Percentiles rank a stretch among this genome's conserved stretches.
phyloP scores from a whole-genome alignment of 1,140 invertebrate species.

The Metaphire vulgaris region DNA sequence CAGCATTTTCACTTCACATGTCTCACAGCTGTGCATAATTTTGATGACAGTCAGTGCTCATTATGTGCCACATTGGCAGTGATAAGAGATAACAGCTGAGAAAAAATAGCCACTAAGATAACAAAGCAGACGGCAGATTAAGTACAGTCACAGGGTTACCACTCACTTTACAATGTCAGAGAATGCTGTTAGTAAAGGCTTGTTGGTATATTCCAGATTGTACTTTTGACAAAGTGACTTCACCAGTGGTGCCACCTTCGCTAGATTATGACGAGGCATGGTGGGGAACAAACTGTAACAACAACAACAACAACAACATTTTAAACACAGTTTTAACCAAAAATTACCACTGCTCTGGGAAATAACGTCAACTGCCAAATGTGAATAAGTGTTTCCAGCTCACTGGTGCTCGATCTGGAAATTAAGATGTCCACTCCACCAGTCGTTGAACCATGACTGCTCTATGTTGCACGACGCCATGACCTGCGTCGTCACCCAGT shows the following conservation, averaged over 20 bases:
- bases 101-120: background rate
- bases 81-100: background rate
- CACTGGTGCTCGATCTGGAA: slow-evolving; percentile 31
- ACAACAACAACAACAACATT: too few relatives aligned
- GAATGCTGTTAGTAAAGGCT: slow-evolving; percentile 44
- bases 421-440: slow-evolving; percentile 36
- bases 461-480: slow-evolving; percentile 48
- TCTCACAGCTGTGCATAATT: too few relatives aligned
- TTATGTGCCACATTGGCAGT: too few relatives aligned
- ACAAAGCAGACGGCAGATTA: background rate
- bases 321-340: too few relatives aligned
- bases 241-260: slow-evolving; percentile 47
- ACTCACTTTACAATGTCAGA: slow-evolving; percentile 47
- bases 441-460: slow-evolving; percentile 49
- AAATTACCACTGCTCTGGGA: too few relatives aligned
- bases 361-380: too few relatives aligned
- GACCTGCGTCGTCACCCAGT: slow-evolving; percentile 44
- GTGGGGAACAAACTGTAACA: slow-evolving; percentile 49
- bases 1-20: too few relatives aligned
- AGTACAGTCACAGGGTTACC: background rate
- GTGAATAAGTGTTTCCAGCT: too few relatives aligned
- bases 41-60: too few relatives aligned
- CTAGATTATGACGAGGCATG: slow-evolving; percentile 51
- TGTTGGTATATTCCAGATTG: slow-evolving; percentile 42
- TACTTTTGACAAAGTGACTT: slow-evolving; percentile 49